A percentile compares a stretch with the other conserved stretches of the same genome.
Conservation (phyloP, 2,113 vertebrate species). For the Procavia capensis region DNA sequence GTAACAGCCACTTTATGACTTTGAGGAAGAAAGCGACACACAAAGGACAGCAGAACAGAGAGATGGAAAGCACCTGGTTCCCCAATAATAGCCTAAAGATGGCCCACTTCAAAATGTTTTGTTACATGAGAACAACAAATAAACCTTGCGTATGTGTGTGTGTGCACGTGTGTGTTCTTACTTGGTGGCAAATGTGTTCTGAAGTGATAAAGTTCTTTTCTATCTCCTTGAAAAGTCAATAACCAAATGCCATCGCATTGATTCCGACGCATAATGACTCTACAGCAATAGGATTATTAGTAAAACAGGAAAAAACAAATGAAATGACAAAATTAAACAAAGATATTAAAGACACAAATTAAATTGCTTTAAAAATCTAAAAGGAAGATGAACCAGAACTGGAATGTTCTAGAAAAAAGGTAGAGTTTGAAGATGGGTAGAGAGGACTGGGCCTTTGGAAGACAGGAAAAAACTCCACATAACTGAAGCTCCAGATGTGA, state of each 20-base stretch:
- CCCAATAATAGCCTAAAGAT: background rate
- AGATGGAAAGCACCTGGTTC: background rate
- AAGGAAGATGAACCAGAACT: background rate
- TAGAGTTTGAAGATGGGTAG: background rate
- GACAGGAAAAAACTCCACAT: background rate
- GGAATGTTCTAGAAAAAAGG: background rate
- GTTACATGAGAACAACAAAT: background rate
- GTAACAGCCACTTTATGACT: background rate
- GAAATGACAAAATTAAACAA: background rate
- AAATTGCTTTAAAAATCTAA: background rate
- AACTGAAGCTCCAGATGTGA: background rate
- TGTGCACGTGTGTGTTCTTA: background rate
- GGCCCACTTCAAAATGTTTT: background rate
- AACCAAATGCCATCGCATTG: too few relatives aligned
- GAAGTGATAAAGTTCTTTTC: background rate
- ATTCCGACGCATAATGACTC: too few relatives aligned
- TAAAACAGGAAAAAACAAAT: background rate
- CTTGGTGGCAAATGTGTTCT: background rate
- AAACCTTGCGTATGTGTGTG: background rate
- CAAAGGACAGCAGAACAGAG: background rate
- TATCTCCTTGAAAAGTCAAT: slow-evolving; percentile 28
- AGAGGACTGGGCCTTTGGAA: background rate
- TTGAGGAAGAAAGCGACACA: background rate
- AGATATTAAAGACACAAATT: background rate
- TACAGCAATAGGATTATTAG: background rate